These are phyloP conservation scores for Leptopilina myrica DNA, from an alignment of 2,888 invertebrate genomes.

Conservation along the genomic window DNA sequence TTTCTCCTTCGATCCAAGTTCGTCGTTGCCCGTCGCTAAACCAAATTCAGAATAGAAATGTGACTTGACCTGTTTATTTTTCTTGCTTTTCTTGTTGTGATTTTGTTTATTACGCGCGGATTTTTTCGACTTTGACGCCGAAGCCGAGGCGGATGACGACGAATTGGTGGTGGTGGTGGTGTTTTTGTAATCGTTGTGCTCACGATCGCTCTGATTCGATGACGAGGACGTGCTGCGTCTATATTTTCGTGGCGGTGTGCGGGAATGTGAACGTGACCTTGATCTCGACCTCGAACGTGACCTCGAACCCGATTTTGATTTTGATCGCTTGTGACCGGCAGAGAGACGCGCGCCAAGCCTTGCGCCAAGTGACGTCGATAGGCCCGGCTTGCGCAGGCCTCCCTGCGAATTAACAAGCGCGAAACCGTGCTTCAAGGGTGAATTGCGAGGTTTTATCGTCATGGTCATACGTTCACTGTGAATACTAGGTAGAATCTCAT, in stretches of 20 bases:
- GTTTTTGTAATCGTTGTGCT: slow-evolving; percentile 68
- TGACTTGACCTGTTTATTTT: slow-evolving; percentile 78
- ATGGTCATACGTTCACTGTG: slow-evolving; percentile 86
- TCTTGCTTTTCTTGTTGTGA: slow-evolving; percentile 60
- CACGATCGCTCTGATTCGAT: slow-evolving; percentile 70
- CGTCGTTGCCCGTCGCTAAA: slow-evolving; percentile 80
- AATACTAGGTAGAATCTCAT: slow-evolving; percentile 93
- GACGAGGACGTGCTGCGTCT: slow-evolving; percentile 72
- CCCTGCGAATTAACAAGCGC: slow-evolving; percentile 56
- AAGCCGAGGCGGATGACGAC: no score
- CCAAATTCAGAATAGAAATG: slow-evolving; percentile 84
- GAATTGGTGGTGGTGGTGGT: no score
- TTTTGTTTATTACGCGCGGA: slow-evolving; percentile 61
- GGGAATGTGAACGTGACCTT: slow-evolving; percentile 74
- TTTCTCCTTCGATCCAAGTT: slow-evolving; percentile 86
- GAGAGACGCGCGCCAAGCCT: slow-evolving; percentile 79
- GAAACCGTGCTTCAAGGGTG: slow-evolving; percentile 63
- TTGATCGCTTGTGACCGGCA: slow-evolving; percentile 67
- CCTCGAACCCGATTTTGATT: slow-evolving; percentile 58
- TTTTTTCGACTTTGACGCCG: slow-evolving; percentile 65
- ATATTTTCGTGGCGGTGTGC: slow-evolving; percentile 71
- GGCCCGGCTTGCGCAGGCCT: slow-evolving; percentile 75
- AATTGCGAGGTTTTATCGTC: slow-evolving; percentile 82
- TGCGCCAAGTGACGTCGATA: slow-evolving; percentile 81
- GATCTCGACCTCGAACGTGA: slow-evolving; percentile 70